Evolutionary conservation across 2,888 invertebrate species (phyloP).

Genomic region (Leucophenga maculata): DNA sequence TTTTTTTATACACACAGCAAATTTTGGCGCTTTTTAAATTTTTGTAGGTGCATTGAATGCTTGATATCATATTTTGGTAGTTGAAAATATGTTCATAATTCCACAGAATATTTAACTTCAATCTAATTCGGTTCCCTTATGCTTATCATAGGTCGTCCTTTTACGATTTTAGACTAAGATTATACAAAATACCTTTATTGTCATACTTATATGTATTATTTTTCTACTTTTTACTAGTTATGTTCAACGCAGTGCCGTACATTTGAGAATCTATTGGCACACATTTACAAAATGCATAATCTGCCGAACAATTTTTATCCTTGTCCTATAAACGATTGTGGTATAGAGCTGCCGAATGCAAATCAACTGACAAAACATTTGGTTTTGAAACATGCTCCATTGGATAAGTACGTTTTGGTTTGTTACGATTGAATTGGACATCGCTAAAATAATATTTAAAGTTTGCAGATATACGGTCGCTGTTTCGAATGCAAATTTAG

Average conservation of each 20-base stretch:
- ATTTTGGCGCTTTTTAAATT: too few relatives aligned
- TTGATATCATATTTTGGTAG: too few relatives aligned
- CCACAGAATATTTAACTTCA: too few relatives aligned
- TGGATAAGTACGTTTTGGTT: constrained; percentile 50
- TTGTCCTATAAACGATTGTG: constrained; percentile 57
- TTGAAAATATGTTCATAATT: too few relatives aligned
- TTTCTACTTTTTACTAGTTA: constrained; percentile 11
- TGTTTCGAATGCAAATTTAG: constrained; percentile 65
- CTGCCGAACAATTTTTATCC: constrained; percentile 39
- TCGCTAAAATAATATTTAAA: not conserved
- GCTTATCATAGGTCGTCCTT: too few relatives aligned
- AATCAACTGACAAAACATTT: constrained; percentile 62
- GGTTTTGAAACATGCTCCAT: constrained; percentile 61
- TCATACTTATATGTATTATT: not conserved
- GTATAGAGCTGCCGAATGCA: constrained; percentile 39
- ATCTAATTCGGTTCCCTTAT: too few relatives aligned
- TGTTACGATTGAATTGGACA: not conserved
- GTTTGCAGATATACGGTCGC: constrained; percentile 53
- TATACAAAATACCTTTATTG: constrained; percentile 25
- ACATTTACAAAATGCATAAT: constrained; percentile 41
- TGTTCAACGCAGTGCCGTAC: constrained; percentile 47
- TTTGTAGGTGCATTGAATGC: too few relatives aligned
- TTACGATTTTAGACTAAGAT: too few relatives aligned
- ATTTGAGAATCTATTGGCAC: constrained; percentile 49
- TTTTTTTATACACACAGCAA: too few relatives aligned